Percentiles rank a stretch among this genome's conserved stretches.
Conservation (phyloP, 2,888 invertebrate species). For the Athrips mouffetella region DNA sequence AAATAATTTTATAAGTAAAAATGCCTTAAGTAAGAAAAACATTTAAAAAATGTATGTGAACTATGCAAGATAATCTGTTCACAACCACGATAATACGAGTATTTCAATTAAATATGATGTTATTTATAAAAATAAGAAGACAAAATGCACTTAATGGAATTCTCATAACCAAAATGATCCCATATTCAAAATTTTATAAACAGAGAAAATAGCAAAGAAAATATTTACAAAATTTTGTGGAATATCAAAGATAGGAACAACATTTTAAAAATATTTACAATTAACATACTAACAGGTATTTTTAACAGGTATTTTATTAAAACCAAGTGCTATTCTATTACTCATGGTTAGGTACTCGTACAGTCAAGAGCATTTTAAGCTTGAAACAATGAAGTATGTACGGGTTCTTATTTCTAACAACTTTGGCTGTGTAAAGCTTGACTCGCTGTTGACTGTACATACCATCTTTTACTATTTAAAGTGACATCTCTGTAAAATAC, state of each 20-base stretch:
- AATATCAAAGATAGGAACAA: background rate
- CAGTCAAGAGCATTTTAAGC: too few relatives aligned
- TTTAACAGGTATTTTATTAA: background rate
- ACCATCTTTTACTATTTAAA: too few relatives aligned
- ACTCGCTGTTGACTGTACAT: too few relatives aligned
- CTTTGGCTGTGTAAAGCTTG: too few relatives aligned
- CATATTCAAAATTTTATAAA: too few relatives aligned
- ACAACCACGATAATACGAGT: conserved; percentile 18
- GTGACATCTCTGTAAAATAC: too few relatives aligned
- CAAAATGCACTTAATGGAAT: background rate
- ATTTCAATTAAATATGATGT: background rate
- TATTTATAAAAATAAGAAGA: background rate
- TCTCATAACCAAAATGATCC: too few relatives aligned
- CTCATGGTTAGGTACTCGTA: too few relatives aligned
- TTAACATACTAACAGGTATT: background rate
- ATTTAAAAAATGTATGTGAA: background rate
- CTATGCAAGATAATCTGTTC: conserved; percentile 11
- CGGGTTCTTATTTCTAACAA: too few relatives aligned
- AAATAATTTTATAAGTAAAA: conserved; percentile 10
- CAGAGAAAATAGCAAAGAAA: background rate
- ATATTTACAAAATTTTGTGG: background rate
- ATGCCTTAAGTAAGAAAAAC: conserved; percentile 2
- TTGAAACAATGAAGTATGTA: too few relatives aligned
- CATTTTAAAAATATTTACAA: background rate
- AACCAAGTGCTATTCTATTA: too few relatives aligned